Evolutionary conservation across 2,797 vertebrate species (phyloP), one percentile per base, ranked within the genome.

Genomic region (Rhinichthys osculus): DNA sequence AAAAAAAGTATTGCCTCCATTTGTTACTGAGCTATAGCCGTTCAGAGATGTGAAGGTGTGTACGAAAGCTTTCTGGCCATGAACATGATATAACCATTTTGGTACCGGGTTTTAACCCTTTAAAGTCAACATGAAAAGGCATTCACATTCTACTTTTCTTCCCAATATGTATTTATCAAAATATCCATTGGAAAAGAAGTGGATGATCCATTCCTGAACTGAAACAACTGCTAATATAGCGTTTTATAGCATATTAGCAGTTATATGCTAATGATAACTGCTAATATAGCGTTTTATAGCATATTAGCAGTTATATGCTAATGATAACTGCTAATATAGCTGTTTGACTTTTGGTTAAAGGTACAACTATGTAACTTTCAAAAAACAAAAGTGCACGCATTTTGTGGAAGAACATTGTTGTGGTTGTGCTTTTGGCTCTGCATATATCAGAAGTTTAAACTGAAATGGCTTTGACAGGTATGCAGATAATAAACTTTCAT

Each of bases 1-100:
- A 42, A 47, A 11, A 76, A 77, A 76, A 66, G 23, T 38, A 84
- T 84, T 84, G 44, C 59, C 72, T 76, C 59, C 57, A 84, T 84
- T 77, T 84, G 47, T 67, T 77, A 35, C 54, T 14, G 44, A 66
- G 27, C 30, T 52, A n/a, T 33, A 47, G 40, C 70, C 21, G 35
- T 17, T 62, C 52, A 27, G 66, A 59, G 80, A 33, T 27, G 21
- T 16, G 35, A 54, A 40, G 7, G 17, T 64, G 50, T 44, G 70
- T 17, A 13, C 54, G 35, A 42, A 30, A 62, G 17, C 27, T 0
- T 44, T 72, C 23, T 44, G 21, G 64, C 7, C 11, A 38, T 42
- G 21, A 40, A 30, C 35, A 67, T 59, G 69, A 40, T 67, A 19
- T 57, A n/a, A 66, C n/a, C 59, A 42, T 62, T 78, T 59, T 62